phyloP scores from a whole-genome alignment of 30 jellyfish, hydroid and myxozoan genomes.

The Cassiopea andromeda region DNA sequence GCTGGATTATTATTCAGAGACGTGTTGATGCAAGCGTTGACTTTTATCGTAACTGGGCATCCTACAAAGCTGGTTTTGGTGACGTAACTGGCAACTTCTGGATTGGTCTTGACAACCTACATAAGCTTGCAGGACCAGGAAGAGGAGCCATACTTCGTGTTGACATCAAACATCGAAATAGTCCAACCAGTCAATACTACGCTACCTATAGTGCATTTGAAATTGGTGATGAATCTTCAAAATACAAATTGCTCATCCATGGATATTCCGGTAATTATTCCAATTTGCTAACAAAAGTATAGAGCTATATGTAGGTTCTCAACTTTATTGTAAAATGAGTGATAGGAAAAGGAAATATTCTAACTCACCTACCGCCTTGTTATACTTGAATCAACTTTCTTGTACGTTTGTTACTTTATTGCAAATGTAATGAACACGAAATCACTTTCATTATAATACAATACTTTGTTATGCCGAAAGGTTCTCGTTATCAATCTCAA shows the following conservation, averaged over 20 bases:
- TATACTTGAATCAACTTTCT: too few relatives aligned
- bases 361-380: too few relatives aligned
- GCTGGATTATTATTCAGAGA: conserved; percentile 61
- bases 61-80: conserved; percentile 56
- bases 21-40: conserved; percentile 26
- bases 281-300: neutral
- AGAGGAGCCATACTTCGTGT: conserved; percentile 45
- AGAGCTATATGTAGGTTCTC: neutral
- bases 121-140: conserved; percentile 48
- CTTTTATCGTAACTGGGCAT: conserved; percentile 53
- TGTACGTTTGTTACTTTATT: too few relatives aligned
- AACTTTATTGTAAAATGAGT: neutral
- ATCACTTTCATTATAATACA: too few relatives aligned
- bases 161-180: conserved; percentile 45
- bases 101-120: conserved; percentile 55
- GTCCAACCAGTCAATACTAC: conserved; percentile 12
- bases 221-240: conserved; percentile 49
- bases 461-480: too few relatives aligned
- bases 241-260: conserved; percentile 22
- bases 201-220: conserved; percentile 53
- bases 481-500: too few relatives aligned
- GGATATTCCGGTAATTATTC: conserved; percentile 44
- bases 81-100: conserved; percentile 28
- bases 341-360: too few relatives aligned
- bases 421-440: too few relatives aligned